Percentiles rank a stretch among this genome's conserved stretches.
phyloP scores from a whole-genome alignment of 2,888 invertebrate genomes.

The Andrena bucephala region DNA sequence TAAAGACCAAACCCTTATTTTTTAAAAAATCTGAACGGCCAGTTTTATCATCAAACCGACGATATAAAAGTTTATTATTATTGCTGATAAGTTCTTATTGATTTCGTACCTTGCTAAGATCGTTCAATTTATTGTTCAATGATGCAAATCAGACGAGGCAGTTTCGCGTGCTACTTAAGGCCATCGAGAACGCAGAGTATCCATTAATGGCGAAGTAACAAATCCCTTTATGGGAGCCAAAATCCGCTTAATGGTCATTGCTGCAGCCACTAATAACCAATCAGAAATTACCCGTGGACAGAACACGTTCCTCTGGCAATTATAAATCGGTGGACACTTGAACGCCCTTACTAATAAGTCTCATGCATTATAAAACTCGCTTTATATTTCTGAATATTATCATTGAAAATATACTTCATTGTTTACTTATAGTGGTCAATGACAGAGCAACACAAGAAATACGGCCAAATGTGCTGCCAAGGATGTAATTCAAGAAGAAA shows the following conservation, averaged over 20 bases:
- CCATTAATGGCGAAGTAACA: slow-evolving; percentile 39
- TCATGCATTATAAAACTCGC: too few species aligned
- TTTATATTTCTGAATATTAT: too few species aligned
- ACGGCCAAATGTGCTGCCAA: too few species aligned
- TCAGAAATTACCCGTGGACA: slow-evolving; percentile 15
- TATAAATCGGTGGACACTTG: slow-evolving; percentile 20
- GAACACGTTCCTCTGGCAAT: slow-evolving; percentile 14
- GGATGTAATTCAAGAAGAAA: too few species aligned
- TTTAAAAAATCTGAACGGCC: too few species aligned
- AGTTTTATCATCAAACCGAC: too few species aligned
- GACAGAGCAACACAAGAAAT: too few species aligned
- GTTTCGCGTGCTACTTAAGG: slow-evolving; percentile 28
- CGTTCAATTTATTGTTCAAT: slow-evolving; percentile 26
- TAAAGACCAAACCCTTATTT: too few species aligned
- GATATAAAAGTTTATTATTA: too few species aligned
- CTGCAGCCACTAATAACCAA: slow-evolving; percentile 38
- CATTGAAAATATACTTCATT: too few species aligned
- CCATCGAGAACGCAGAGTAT: slow-evolving; percentile 3
- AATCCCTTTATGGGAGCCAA: slow-evolving; percentile 49
- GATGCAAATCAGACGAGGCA: slow-evolving; percentile 28
- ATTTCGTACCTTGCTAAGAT: not conserved
- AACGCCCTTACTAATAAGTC: not conserved
- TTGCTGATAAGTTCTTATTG: too few species aligned
- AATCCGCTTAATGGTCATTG: slow-evolving; percentile 59
- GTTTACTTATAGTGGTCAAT: too few species aligned